Evolutionary conservation across 2,888 invertebrate species (phyloP), one percentile per base, ranked within the genome.

Genomic region (Hydroisotoma schaefferi): DNA sequence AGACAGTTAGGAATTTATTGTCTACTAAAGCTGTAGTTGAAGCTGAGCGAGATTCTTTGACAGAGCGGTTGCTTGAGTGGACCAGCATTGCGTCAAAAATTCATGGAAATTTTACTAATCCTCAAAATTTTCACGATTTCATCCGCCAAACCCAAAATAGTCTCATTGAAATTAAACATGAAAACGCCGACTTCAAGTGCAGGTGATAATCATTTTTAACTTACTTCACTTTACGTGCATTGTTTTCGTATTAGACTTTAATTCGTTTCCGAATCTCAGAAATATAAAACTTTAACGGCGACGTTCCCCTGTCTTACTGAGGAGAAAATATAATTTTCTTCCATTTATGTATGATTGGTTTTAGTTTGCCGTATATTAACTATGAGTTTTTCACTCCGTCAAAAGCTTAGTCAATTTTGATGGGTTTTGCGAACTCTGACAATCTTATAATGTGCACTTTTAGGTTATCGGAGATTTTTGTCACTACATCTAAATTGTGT

Each of bases 91-190:
- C 66, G 10, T 43, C 44, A n/a, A 68, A 68, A 60, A 28, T 72
- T 25, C 64, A 68, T 56, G 26, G 47, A 18, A 56, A 55, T 18
- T 67, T 64, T 37, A 67, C 56, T 6, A 65, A 46, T 38, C 67
- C 72, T 3, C 27, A 55, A 3, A 62, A 61, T n/a, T 62, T 72
- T 48, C 67, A 67, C 56, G 38, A 61, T 1, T 67, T 58, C 27
- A 55, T 70, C 10, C 43, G 70, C 18, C 51, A 65, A 57, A 57
- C 56, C 26, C 72, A 72, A 48, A 68, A 69, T 48, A 33, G 60
- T 23, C 43, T 67, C 1, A 25, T 72, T 8, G 67, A 72, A 52
- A 43, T 64, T 5, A 68, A 65, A 52, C 67, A 67, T 23, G 72
- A 72, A 29, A 68, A 57, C 40, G 57, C 65, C 1, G 62, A 57